Evolutionary conservation across 2,113 vertebrate genomes (phyloP).

Genomic region (Sterna hirundo): DNA sequence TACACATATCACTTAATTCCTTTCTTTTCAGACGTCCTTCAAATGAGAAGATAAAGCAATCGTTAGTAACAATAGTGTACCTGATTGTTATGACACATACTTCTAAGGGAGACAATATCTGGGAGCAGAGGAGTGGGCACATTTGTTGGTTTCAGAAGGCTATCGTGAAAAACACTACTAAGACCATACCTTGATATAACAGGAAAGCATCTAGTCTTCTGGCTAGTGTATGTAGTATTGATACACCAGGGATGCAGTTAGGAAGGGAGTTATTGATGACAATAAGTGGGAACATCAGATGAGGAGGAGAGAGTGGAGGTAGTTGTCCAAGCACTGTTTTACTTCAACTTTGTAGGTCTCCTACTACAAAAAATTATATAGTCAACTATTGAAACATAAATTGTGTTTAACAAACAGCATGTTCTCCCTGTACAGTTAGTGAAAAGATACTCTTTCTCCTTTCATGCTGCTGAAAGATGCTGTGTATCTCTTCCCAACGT

Average conservation of each 20-base stretch:
- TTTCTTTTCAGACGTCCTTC: neutral
- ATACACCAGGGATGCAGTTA: neutral
- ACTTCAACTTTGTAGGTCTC: neutral
- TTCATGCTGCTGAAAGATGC: neutral
- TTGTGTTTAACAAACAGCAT: neutral
- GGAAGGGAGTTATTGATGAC: neutral
- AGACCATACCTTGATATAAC: neutral
- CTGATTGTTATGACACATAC: neutral
- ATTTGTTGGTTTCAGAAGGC: neutral
- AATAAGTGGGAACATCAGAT: neutral
- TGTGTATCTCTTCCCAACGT: neutral
- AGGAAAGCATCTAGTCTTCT: neutral
- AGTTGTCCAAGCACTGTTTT: neutral
- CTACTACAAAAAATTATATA: neutral
- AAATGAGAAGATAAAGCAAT: neutral
- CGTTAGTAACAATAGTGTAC: neutral
- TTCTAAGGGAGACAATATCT: neutral
- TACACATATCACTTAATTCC: neutral
- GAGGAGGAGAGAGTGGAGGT: neutral
- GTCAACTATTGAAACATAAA: neutral
- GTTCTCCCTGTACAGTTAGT: neutral
- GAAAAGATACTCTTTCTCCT: neutral
- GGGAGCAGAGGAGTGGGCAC: neutral
- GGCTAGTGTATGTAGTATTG: neutral
- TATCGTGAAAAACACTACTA: neutral